These are phyloP conservation scores for Lucifuga dentata DNA, from an alignment of 2,113 vertebrate species.

Conservation along the genomic window DNA sequence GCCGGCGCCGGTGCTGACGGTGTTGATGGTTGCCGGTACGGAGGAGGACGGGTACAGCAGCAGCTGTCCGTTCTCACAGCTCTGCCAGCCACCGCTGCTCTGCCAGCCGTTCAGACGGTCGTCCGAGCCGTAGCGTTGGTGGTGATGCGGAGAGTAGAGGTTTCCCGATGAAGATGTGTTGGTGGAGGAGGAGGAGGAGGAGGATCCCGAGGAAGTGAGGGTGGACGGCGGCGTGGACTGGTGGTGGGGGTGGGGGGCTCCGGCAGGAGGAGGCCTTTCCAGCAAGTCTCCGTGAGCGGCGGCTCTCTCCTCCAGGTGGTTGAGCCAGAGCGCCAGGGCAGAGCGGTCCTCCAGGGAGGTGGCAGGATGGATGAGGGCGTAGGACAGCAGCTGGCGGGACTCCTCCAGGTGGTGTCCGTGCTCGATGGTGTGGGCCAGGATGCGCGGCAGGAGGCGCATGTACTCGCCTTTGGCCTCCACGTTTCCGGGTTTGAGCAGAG, in stretches of 20 bases:
- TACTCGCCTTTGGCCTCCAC: conserved; percentile 95
- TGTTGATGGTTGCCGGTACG: conserved; percentile 95
- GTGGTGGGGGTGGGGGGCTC: conserved; percentile 80
- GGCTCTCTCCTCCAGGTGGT: conserved; percentile 96
- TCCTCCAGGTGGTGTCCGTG: conserved; percentile 97
- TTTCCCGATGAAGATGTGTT: conserved; percentile 77
- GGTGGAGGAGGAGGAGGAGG: conserved; percentile 72
- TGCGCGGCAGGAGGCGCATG: conserved; percentile 96
- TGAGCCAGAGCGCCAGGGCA: conserved; percentile 96
- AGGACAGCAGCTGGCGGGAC: conserved; percentile 96
- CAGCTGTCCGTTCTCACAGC: conserved; percentile 95
- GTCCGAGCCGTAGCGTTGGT: conserved; percentile 97
- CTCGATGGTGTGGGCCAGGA: conserved; percentile 97
- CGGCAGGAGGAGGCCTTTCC: conserved; percentile 88
- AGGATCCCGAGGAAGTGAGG: conserved; percentile 72
- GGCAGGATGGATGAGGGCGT: conserved; percentile 97
- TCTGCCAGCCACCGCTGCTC: conserved; percentile 87
- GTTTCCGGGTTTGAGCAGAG: conserved; percentile 96
- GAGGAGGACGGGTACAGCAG: conserved; percentile 95
- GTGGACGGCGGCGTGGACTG: conserved; percentile 76
- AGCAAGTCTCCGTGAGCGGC: conserved; percentile 90
- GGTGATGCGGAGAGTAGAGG: conserved; percentile 88
- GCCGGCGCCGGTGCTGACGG: conserved; percentile 90
- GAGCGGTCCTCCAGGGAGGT: conserved; percentile 95
- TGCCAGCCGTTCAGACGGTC: conserved; percentile 98